phyloP scores from a whole-genome alignment of 2,888 invertebrate genomes.

The Hoplodrina ambigua region DNA sequence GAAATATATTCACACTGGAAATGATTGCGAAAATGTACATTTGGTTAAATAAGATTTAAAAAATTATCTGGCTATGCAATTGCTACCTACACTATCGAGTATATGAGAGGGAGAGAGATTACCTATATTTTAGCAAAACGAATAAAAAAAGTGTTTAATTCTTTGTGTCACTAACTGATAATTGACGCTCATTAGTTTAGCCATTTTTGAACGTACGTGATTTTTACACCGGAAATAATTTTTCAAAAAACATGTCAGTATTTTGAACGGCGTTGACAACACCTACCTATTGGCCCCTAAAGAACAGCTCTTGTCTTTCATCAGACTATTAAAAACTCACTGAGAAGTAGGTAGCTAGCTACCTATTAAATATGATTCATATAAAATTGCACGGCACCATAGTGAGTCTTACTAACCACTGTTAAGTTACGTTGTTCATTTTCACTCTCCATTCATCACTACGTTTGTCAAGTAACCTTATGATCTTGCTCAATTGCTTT shows the following conservation, averaged over 20 bases:
- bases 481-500: conserved; percentile 61
- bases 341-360: not conserved
- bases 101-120: no score
- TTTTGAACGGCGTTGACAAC: not conserved
- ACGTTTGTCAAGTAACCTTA: conserved; percentile 38
- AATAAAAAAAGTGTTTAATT: conserved; percentile 5
- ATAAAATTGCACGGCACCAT: not conserved
- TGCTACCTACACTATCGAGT: not conserved
- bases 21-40: conserved; percentile 61
- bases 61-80: conserved; percentile 8
- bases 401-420: not conserved
- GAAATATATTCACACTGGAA: conserved; percentile 71
- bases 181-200: conserved; percentile 14
- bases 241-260: conserved; percentile 10
- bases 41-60: conserved; percentile 12
- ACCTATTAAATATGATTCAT: conserved; percentile 6
- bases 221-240: conserved; percentile 5
- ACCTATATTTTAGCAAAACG: conserved; percentile 5
- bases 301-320: not conserved
- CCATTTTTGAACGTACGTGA: conserved; percentile 8
- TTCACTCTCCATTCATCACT: conserved; percentile 26
- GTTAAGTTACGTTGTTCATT: conserved; percentile 37
- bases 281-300: not conserved
- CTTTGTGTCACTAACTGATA: conserved; percentile 6
- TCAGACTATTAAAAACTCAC: not conserved